phyloP scores from a whole-genome alignment of 2,113 vertebrate genomes.

The Clarias gariepinus region DNA sequence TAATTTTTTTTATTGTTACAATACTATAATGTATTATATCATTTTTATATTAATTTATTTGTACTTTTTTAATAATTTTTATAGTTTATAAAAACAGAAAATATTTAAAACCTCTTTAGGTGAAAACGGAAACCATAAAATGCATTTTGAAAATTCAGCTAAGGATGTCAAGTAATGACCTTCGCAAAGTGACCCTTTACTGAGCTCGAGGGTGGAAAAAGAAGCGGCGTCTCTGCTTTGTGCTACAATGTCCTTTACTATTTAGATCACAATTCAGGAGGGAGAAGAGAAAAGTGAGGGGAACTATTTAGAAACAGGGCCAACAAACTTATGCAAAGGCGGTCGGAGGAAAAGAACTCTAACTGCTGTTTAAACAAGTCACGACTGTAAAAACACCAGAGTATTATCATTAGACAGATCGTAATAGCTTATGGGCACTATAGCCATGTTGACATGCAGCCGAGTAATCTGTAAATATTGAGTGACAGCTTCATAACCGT shows the following conservation, averaged over 20 bases:
- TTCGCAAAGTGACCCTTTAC: not conserved
- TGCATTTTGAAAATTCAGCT: not conserved
- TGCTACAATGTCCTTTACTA: constrained; percentile 14
- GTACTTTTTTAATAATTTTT: not conserved
- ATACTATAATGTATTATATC: too few relatives aligned
- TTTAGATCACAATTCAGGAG: constrained; percentile 41
- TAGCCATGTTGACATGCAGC: not conserved
- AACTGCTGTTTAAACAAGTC: not conserved
- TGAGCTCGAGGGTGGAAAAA: not conserved
- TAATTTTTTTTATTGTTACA: too few relatives aligned
- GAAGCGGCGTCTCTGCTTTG: not conserved
- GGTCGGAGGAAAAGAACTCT: not conserved
- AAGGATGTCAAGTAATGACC: not conserved
- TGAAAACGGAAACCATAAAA: not conserved
- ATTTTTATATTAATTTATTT: not conserved
- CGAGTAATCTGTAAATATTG: not conserved
- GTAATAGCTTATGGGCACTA: not conserved
- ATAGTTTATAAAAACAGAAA: not conserved
- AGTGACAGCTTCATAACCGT: not conserved
- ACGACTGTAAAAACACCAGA: not conserved
- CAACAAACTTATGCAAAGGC: constrained; percentile 17
- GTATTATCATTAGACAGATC: not conserved
- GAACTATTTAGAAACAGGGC: constrained; percentile 37
- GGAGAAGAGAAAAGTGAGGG: constrained; percentile 34
- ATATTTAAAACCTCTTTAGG: not conserved